Base-by-base conservation (phyloP, 2,797 vertebrate genomes). In the Poeciliopsis gracilis region DNA sequence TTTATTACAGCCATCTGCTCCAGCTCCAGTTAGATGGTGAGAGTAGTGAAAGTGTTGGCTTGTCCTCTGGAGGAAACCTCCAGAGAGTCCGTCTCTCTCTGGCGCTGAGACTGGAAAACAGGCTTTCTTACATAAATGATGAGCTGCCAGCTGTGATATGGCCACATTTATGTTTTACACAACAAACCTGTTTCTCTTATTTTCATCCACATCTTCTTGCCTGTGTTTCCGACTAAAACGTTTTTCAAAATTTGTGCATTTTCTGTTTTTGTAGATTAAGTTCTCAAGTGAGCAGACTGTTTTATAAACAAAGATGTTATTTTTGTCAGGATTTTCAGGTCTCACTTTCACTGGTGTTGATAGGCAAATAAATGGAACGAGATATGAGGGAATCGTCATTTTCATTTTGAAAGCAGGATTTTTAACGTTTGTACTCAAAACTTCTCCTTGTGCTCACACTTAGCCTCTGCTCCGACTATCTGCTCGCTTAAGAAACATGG, bases 51-150 rank as follows among this genome's bases (percentile, higher is more conserved):
- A 76, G 72, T 82, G 77, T 33, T 85, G 51, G 78, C 80, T 53
- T 76, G 69, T 85, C 83, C 81, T 89, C 49, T 84, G 72, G 79
- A 82, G 47, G 41, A 76, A 77, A 73, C 78, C 90, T 87, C 89
- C 11, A 3, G 89, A 87, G 90, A 90, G 75, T 15, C 2, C 11
- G 6, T 45, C 83, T 85, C 84, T 82, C 87, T 73, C 49, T 91
- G 88, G 82, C 86, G 45, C 79, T 79, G 87, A 80, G 85, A 90
- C 82, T 80, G 81, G 86, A 90, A 90, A 83, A 90, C 88, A 84
- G 82, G 79, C 51, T 82, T 86, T 83, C 84, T 81, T 95, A 84
- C 93, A 94, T 95, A 88, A 93, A 86, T 91, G 87, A 94, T 94
- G 91, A 93, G 91, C 77, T 89, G 85, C 82, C 90, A 90, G 91